These are phyloP conservation scores for Hemitrygon akajei DNA, from an alignment of 2,797 vertebrate genomes.

Conservation along the genomic window DNA sequence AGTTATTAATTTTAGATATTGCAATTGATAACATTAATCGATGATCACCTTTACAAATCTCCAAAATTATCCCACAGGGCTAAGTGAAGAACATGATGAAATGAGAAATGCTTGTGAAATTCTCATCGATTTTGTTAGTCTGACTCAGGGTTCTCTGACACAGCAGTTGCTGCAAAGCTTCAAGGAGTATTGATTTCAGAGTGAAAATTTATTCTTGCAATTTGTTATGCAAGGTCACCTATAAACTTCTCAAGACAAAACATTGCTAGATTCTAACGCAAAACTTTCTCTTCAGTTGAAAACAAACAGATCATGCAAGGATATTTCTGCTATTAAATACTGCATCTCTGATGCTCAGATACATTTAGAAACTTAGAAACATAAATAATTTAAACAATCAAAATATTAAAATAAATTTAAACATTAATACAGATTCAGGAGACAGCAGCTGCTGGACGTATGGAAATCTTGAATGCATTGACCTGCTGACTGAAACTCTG, in stretches of 20 bases:
- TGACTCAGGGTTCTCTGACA: neutral
- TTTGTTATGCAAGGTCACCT: neutral
- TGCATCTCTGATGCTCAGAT: no score
- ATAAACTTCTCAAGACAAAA: neutral
- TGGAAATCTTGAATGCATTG: no score
- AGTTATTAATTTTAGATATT: constrained; percentile 16
- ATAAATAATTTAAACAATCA: no score
- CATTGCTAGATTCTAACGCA: neutral
- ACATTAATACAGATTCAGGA: no score
- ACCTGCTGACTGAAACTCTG: no score
- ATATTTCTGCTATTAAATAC: no score
- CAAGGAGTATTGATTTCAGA: neutral
- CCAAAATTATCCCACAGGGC: no score
- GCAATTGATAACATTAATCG: neutral
- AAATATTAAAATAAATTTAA: no score
- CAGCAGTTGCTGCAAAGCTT: neutral
- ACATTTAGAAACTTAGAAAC: no score
- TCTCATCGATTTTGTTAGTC: neutral
- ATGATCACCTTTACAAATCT: neutral
- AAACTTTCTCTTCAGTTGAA: neutral
- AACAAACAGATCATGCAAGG: no score
- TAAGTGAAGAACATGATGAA: neutral
- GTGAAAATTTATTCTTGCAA: neutral
- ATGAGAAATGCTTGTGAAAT: neutral
- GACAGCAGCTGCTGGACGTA: no score